These are phyloP conservation scores for Odobenus rosmarus DNA, from an alignment of 2,113 vertebrate species.

Conservation along the genomic window DNA sequence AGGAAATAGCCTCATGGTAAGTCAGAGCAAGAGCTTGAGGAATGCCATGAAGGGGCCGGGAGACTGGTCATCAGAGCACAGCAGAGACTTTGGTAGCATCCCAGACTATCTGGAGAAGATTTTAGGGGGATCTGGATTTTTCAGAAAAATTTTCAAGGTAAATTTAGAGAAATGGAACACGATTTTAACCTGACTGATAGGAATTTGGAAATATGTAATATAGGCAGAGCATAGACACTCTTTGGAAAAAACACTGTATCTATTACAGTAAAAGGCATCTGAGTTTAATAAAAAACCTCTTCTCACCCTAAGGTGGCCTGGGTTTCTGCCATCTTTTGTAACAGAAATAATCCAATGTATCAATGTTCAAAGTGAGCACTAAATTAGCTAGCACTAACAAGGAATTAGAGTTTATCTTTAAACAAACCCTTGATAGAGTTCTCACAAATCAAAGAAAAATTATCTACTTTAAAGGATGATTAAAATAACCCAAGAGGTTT, in stretches of 20 bases:
- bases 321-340: background rate
- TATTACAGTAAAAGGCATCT: background rate
- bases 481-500: background rate
- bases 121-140: background rate
- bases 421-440: background rate
- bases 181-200: background rate
- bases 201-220: background rate
- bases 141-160: background rate
- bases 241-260: background rate
- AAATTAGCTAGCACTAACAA: background rate
- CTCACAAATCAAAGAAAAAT: background rate
- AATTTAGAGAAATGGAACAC: background rate
- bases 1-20: background rate
- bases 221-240: background rate
- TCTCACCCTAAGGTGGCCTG: background rate
- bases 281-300: background rate
- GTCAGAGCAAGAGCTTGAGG: background rate
- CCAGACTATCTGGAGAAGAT: background rate
- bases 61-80: background rate
- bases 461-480: background rate
- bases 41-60: no score
- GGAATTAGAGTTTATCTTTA: background rate
- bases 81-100: background rate
- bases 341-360: background rate
- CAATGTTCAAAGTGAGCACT: background rate